A percentile compares a stretch with the other conserved stretches of the same genome.
These are phyloP conservation scores for Latrodectus geometricus DNA, from an alignment of 1,140 invertebrate species.

Conservation along the genomic window DNA sequence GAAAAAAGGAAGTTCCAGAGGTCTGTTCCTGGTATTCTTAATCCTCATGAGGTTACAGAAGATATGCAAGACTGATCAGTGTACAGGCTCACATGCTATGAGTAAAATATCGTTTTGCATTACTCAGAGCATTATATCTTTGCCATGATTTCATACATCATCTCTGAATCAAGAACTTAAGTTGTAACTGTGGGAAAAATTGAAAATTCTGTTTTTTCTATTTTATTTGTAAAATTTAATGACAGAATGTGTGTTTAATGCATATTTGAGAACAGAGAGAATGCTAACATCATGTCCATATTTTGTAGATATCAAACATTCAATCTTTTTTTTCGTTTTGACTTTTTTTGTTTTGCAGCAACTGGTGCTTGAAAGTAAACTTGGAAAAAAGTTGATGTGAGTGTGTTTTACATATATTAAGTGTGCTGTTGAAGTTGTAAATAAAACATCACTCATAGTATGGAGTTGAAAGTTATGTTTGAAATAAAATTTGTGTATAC, in stretches of 20 bases:
- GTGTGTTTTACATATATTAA: background rate
- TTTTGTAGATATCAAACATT: conserved; percentile 60
- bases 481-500: no score
- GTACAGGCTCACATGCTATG: background rate
- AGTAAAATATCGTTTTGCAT: background rate
- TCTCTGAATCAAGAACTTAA: conserved; percentile 32
- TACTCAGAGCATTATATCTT: conserved; percentile 30
- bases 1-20: conserved; percentile 93
- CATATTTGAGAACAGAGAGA: conserved; percentile 45
- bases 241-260: conserved; percentile 50
- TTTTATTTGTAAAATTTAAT: conserved; percentile 43
- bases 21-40: conserved; percentile 95
- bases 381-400: conserved; percentile 27
- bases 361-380: conserved; percentile 57
- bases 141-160: conserved; percentile 52
- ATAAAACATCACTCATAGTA: conserved; percentile 56
- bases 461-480: conserved; percentile 9
- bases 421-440: conserved; percentile 21
- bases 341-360: conserved; percentile 54
- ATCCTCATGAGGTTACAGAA: conserved; percentile 96
- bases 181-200: conserved; percentile 34
- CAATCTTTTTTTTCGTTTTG: conserved; percentile 10
- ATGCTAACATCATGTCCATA: conserved; percentile 59
- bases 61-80: conserved; percentile 91
- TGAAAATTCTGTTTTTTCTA: conserved; percentile 11